Conservation (phyloP, 2,888 invertebrate genomes). For the Eristalis arbustorum region DNA sequence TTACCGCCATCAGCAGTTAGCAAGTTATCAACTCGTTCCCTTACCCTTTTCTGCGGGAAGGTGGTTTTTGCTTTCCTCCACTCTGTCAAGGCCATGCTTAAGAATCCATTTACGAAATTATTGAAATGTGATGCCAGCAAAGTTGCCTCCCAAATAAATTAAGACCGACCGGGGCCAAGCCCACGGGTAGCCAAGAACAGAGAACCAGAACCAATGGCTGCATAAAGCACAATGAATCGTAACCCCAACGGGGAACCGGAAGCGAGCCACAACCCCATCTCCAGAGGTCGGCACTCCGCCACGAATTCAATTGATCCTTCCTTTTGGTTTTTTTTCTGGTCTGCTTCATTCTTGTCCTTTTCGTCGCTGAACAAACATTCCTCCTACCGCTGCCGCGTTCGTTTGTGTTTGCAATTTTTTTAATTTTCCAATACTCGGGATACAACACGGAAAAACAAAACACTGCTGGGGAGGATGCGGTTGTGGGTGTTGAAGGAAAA, state of each 20-base stretch:
- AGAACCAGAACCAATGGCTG: conserved; percentile 23
- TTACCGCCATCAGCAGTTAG: conserved; percentile 8
- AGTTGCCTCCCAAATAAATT: conserved; percentile 42
- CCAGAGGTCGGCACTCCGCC: background rate
- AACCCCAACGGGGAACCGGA: conserved; percentile 30
- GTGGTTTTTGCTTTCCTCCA: background rate
- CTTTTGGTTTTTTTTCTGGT: conserved; percentile 24
- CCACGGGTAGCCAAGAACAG: background rate
- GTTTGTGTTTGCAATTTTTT: conserved; percentile 39
- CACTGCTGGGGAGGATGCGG: background rate
- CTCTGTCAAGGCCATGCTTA: conserved; percentile 9
- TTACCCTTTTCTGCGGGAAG: background rate
- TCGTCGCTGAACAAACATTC: background rate
- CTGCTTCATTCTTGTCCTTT: conserved; percentile 11
- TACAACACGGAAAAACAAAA: conserved; percentile 1
- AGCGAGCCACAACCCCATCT: conserved; percentile 11
- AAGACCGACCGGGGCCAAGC: conserved; percentile 12
- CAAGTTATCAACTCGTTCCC: conserved; percentile 53
- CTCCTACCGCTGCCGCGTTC: no score
- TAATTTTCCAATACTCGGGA: conserved; percentile 57
- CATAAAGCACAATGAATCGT: conserved; percentile 42
- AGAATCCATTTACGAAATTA: conserved; percentile 60
- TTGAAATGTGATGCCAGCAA: conserved; percentile 60
- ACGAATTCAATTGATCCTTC: conserved; percentile 61
- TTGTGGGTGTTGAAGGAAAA: background rate